These are phyloP conservation scores for Cantharis rufa DNA, from an alignment of 2,888 invertebrate genomes.

Conservation along the genomic window DNA sequence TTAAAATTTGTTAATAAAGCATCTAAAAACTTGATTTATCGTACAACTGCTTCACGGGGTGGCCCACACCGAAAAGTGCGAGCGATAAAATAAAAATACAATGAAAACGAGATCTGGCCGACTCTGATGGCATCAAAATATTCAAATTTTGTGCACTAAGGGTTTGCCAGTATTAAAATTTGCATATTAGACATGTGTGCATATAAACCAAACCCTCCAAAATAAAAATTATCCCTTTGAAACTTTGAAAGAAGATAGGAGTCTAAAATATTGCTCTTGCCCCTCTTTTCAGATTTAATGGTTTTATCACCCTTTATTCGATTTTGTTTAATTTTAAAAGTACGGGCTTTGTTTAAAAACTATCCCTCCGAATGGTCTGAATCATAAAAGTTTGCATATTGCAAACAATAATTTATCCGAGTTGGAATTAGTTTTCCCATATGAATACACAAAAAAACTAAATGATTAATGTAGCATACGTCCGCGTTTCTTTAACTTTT, in stretches of 20 bases:
- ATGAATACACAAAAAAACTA: not conserved
- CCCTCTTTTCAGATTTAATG: slow-evolving; percentile 33
- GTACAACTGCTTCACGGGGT: slow-evolving; percentile 34
- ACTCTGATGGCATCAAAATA: slow-evolving; percentile 37
- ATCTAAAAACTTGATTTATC: slow-evolving; percentile 36
- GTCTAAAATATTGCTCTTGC: slow-evolving; percentile 35
- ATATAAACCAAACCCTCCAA: slow-evolving; percentile 24
- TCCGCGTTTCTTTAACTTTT: not conserved
- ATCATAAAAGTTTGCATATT: not conserved
- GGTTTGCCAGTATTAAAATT: slow-evolving; percentile 36
- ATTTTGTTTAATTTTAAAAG: slow-evolving; percentile 34
- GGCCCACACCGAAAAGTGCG: slow-evolving; percentile 7
- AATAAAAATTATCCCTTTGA: slow-evolving; percentile 37
- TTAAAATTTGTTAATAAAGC: slow-evolving; percentile 32
- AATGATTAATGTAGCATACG: not conserved
- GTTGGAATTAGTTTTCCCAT: not conserved
- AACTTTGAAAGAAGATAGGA: slow-evolving; percentile 29
- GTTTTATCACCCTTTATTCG: slow-evolving; percentile 37
- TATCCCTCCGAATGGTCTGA: not conserved
- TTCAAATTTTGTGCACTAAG: slow-evolving; percentile 38
- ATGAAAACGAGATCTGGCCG: slow-evolving; percentile 18
- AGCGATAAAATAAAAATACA: not conserved
- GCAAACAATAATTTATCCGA: not conserved
- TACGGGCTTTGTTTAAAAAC: slow-evolving; percentile 20
- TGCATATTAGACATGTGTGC: slow-evolving; percentile 41